A percentile compares a stretch with the other conserved stretches of the same genome.
Conservation (phyloP, 2,888 invertebrate species). For the Choreutis nemorana region DNA sequence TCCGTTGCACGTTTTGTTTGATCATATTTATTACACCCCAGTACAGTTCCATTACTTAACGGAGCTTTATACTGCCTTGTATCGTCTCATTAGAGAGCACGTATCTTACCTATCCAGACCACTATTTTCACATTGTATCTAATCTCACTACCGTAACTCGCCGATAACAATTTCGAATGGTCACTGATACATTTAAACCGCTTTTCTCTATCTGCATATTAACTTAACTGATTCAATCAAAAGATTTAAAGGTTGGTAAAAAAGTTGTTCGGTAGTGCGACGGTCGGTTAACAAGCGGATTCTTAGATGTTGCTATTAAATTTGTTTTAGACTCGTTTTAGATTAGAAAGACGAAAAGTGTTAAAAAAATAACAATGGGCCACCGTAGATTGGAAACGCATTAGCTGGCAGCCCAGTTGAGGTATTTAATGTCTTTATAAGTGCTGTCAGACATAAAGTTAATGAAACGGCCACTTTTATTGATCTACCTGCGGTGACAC, state of each 20-base stretch:
- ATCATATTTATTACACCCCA: conserved; percentile 49
- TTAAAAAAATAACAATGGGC: conserved; percentile 16
- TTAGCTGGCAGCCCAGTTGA: conserved; percentile 28
- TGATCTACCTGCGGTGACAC: conserved; percentile 63
- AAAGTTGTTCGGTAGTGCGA: no score
- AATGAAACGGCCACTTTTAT: conserved; percentile 60
- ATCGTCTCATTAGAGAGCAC: conserved; percentile 44
- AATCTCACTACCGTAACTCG: conserved; percentile 16
- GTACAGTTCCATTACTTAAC: conserved; percentile 38
- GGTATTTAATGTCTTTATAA: conserved; percentile 63
- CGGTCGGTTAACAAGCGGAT: no score
- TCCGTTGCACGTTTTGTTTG: conserved; percentile 45
- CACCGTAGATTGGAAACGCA: conserved; percentile 19
- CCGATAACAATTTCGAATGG: not conserved
- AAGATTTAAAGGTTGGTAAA: no score
- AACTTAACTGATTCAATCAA: no score
- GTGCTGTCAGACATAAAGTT: conserved; percentile 52
- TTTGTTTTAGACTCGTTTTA: conserved; percentile 17
- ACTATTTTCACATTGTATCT: conserved; percentile 28
- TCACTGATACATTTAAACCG: not conserved
- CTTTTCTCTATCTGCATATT: not conserved
- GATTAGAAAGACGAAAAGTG: conserved; percentile 22
- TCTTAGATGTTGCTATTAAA: conserved; percentile 7
- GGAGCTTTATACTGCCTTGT: conserved; percentile 27
- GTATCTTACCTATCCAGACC: conserved; percentile 22